Evolutionary conservation across 2,797 vertebrate species (phyloP), one percentile per base, ranked within the genome.

Genomic region (Tympanoctomys barrerae): DNA sequence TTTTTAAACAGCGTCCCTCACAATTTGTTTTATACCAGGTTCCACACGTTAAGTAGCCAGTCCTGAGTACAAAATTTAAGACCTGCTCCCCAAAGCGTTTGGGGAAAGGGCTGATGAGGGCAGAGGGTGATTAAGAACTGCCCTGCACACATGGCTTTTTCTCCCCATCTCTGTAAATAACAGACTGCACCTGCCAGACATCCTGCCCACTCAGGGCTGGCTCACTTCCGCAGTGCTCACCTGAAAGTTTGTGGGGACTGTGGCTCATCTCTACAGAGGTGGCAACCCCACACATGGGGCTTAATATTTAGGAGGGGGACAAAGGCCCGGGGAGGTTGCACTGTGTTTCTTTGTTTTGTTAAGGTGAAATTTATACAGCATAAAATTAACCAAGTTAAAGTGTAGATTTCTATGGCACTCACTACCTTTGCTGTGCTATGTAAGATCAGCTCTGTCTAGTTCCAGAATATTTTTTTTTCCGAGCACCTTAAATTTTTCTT

Each of bases 361-460:
- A 75, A 57, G 5, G 54, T 91, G 87, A 87, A 94, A 70, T 70
- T 85, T 31, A 46, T 26, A 11, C 31, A 80, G 62, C 78, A 79
- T 59, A 75, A 80, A 83, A 83, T 75, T n/a, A 70, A 62, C 64
- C 64, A 39, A 46, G 46, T 64, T 7, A 10, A 87, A 73, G 49
- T n/a, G 2, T 6, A 28, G 80, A 68, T 4, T 59, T 87, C n/a
- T 14, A 3, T 5, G 42, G n/a, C 10, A 18, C 54, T 62, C 54
- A 1, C 19, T 5, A 14, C 7, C 6, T 33, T 59, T 12, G 26
- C 42, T 46, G 0, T 24, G 13, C 18, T 73, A 13, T 22, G 6
- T 11, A 49, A 7, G 19, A 1, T 86, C 42, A 14, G 16, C 14
- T n/a, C 33, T n/a, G 4, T 26, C 52, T 36, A 28, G 61, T 73